Base-by-base conservation (phyloP, 2,888 invertebrate genomes). In the Drosophila mulleri region DNA sequence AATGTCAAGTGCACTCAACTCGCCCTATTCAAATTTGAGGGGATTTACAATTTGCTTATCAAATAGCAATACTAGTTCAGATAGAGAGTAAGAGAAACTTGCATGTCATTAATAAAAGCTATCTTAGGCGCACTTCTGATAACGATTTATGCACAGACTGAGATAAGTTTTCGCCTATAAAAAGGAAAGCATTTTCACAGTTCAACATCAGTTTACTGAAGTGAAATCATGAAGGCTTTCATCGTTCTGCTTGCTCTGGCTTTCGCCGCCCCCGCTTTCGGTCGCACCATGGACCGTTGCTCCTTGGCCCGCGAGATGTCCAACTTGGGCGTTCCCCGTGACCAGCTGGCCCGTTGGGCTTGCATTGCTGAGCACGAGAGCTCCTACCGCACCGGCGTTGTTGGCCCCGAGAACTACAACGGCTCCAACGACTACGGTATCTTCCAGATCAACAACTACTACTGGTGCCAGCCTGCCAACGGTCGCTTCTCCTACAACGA, bases 321-420 rank as follows among this genome's bases (percentile, higher is more conserved):
- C 59, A 6, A 92, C 23, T 35, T 88, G 58, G 90, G 88, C 47
- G 80, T 87, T 8, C 82, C 90, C 1, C 80, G 80, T 1, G 72
- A 75, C 26, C 78, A 91, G 50, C 54, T 91, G 67, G 58, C 75
- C 20, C 75, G 65, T 3, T 92, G 91, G 91, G 79, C 87, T 0
- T 91, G 92, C 76, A 82, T 91, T 61, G 90, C 88, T 23, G 26
- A 91, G 59, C 80, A 78, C 47, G 91, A 91, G 72, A 90, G 88
- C 44, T 54, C 48, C 23, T 90, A 92, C n/a, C 91, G 92, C 35
- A 94, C 94, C 0, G 74, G 91, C 18, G 92, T 91, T 2, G 89
- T 92, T 26, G 94, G 94, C 1, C 91, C 90, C 0, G 67, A 91
- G 0, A 94, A 94, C 80, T 72, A 67, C 1, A 93, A 94, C 75